These are phyloP conservation scores for Bubo bubo DNA, from an alignment of 2,113 vertebrate genomes.

Conservation along the genomic window DNA sequence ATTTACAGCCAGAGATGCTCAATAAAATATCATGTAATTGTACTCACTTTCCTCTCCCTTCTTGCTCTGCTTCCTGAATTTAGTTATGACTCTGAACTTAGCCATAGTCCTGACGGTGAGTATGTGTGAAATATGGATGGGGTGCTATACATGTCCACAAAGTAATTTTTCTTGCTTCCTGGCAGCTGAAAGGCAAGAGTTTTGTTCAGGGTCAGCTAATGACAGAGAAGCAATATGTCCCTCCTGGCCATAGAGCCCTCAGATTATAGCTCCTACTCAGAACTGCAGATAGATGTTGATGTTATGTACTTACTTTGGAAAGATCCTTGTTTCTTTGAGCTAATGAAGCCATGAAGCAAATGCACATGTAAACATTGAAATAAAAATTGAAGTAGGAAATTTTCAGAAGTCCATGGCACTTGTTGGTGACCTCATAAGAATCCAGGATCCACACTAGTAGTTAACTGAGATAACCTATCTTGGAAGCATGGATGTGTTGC, in stretches of 20 bases:
- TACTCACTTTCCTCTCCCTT: background rate
- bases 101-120: background rate
- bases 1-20: background rate
- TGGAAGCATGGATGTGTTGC: fast-evolving
- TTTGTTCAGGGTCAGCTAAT: background rate
- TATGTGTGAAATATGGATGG: background rate
- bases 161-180: background rate
- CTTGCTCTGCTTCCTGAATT: background rate
- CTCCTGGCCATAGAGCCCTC: background rate
- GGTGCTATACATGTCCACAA: background rate
- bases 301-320: background rate
- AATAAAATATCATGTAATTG: background rate
- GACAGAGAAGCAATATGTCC: background rate
- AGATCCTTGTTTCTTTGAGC: background rate
- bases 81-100: background rate
- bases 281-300: fast-evolving
- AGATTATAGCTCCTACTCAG: background rate
- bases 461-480: background rate
- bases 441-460: fast-evolving
- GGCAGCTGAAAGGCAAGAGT: background rate
- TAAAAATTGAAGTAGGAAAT: background rate
- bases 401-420: background rate
- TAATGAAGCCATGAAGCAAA: background rate
- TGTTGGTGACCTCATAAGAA: background rate
- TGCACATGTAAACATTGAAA: fast-evolving